Base-by-base conservation (phyloP, 1,140 invertebrate genomes). In the Cherax destructor region DNA sequence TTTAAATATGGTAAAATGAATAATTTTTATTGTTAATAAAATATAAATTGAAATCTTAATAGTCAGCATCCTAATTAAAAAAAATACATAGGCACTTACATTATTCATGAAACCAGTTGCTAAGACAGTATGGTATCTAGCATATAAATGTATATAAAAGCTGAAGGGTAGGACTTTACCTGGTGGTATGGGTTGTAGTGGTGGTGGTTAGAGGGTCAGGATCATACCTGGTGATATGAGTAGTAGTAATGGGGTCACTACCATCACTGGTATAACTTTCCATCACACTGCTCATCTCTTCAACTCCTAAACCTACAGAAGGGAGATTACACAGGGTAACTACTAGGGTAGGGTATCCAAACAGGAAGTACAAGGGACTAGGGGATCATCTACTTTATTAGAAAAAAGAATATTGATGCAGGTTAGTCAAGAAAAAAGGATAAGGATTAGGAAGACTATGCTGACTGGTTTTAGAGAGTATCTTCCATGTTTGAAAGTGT, bases 221-320 rank as follows among this genome's bases (percentile, higher is more conserved):
- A 56, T 86, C 90, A 80, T 86, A 86, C 83, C 90, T 91, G 83
- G 90, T 91, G 83, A 83, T 83, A 61, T 91, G 88, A 77, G 90
- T 83, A 56, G 90, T 84, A 83, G 77, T 91, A 30, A 86, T 86
- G 59, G 78, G 90, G 84, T 91, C 90, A 91, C 84, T 91, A 91
- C 83, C 84, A 86, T 86, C 84, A 91, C 77, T 83, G 81, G 79
- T 76, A 77, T 83, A 89, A 83, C 79, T 77, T 76, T 91, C 90
- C 90, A 86, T 86, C 76, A 84, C 41, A 86, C 79, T 91, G 77
- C 90, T 91, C 84, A 86, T 86, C 90, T 86, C 90, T 81, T 86
- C 83, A 41, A 80, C 83, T 41, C 50, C 83, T 91, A 91, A 49
- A 80, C 90, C 90, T 86, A 86, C 90, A 86, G 84, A 80, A 74